Evolutionary conservation across 2,888 invertebrate species (phyloP), one percentile per base, ranked within the genome.

Genomic region (Melanophora roralis): DNA sequence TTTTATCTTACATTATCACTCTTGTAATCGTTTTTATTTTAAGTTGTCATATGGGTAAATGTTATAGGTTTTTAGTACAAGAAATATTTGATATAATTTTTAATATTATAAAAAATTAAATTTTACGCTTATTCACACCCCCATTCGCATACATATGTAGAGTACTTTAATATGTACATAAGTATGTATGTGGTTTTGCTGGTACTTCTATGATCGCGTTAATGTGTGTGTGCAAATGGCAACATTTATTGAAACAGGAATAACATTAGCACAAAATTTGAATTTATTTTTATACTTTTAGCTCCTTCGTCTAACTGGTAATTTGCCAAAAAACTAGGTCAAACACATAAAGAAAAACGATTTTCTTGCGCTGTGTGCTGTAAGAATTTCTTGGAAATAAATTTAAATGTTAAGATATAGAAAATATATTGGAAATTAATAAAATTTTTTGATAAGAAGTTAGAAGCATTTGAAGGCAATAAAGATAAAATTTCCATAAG

Each of bases 251-350:
- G 67, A 59, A 71, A 80, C 79, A 67, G 75, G 67, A 75, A 75
- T 67, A 75, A 80, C 71, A 80, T 80, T 72, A 75, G 62, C 75
- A 80, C 75, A 80, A 72, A 71, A 80, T 80, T 80, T 80, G 72
- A 80, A 80, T 75, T 80, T 80, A 80, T 80, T 80, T 79, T 80
- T 71, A 60, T 71, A 47, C 43, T 64, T 71, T 14, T 34, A 11
- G 53, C 40, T 67, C 21, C 45, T 32, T 45, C 27, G 47, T 38
- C 36, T 12, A 49, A 59, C 51, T 43, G 72, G 27, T 23, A 68
- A 65, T 49, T 36, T 47, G n/a, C 14, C 34, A 47, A 49, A n/a
- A 49, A 79, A 27, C 47, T 79, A 23, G 79, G 79, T 79, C 71
- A 79, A 65, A 59, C 53, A 60, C 69, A 75, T 71, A 23, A 57